A percentile compares a stretch with the other conserved stretches of the same genome.
These are phyloP conservation scores for Podabrus alpinus DNA, from an alignment of 2,888 invertebrate species.

Conservation along the genomic window DNA sequence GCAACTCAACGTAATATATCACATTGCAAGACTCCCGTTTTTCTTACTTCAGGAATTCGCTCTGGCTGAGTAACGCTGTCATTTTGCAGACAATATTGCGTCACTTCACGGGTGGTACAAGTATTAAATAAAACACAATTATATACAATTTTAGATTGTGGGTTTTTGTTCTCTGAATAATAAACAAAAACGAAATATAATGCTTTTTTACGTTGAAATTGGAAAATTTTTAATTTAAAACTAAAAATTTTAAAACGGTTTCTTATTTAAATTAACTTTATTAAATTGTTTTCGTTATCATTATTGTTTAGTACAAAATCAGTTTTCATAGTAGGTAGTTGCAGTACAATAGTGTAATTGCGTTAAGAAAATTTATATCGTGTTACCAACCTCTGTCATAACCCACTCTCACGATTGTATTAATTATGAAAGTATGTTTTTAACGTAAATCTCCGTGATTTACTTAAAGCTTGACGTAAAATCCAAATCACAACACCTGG, in stretches of 20 bases:
- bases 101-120: constrained; percentile 17
- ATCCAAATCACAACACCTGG: no score
- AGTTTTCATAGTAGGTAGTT: not conserved
- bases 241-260: not conserved
- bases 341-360: not conserved
- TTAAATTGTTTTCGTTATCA: not conserved
- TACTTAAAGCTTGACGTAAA: no score
- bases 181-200: not conserved
- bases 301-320: not conserved
- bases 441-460: no score
- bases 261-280: not conserved
- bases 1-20: constrained; percentile 33
- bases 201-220: not conserved
- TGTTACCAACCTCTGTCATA: no score
- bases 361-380: not conserved
- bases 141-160: not conserved
- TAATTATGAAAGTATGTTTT: no score
- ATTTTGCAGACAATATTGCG: constrained; percentile 35
- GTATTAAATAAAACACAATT: constrained; percentile 5
- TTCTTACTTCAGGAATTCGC: constrained; percentile 27
- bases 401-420: no score
- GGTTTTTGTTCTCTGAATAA: not conserved
- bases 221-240: not conserved
- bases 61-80: constrained; percentile 32
- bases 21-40: constrained; percentile 32